phyloP scores from a whole-genome alignment of 2,797 vertebrate species.

The Sebastes miniatus region DNA sequence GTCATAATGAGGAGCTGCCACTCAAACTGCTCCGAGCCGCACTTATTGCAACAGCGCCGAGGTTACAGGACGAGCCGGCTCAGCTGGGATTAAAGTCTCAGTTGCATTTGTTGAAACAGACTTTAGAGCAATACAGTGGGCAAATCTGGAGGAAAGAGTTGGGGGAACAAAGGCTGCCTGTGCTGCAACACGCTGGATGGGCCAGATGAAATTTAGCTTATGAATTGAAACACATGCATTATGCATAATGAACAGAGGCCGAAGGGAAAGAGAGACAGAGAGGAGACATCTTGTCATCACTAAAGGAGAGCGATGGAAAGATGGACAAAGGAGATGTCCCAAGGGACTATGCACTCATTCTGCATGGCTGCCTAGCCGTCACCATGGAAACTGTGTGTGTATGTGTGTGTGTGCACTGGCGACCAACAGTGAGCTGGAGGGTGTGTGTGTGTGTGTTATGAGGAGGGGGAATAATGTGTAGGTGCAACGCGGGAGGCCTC shows the following conservation, averaged over 20 bases:
- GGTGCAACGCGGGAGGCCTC: conserved; percentile 54
- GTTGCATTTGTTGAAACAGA: conserved; percentile 61
- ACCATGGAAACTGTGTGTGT: conserved; percentile 78
- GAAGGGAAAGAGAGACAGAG: conserved; percentile 61
- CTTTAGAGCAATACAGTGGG: conserved; percentile 48
- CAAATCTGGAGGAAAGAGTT: conserved; percentile 65
- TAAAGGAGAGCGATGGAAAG: conserved; percentile 77
- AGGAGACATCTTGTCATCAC: conserved; percentile 80
- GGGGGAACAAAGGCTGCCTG: conserved; percentile 57
- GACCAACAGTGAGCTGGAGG: conserved; percentile 56
- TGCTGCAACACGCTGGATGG: conserved; percentile 52
- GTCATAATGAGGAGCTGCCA: conserved; percentile 70
- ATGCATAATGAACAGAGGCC: conserved; percentile 66
- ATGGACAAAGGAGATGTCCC: conserved; percentile 82
- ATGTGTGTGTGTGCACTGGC: conserved; percentile 27
- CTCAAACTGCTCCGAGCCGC: conserved; percentile 59
- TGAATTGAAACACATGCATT: conserved; percentile 68
- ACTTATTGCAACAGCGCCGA: conserved; percentile 64
- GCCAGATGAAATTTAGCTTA: conserved; percentile 55
- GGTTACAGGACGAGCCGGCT: conserved; percentile 59
- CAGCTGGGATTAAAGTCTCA: conserved; percentile 61
- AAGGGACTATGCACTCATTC: conserved; percentile 78
- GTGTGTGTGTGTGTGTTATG: conserved; percentile 55
- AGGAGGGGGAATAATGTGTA: conserved; percentile 60
- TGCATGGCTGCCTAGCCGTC: conserved; percentile 77